A percentile compares a stretch with the other conserved stretches of the same genome.
Conservation (phyloP, 2,797 vertebrate genomes). For the Scarus forsteni region DNA sequence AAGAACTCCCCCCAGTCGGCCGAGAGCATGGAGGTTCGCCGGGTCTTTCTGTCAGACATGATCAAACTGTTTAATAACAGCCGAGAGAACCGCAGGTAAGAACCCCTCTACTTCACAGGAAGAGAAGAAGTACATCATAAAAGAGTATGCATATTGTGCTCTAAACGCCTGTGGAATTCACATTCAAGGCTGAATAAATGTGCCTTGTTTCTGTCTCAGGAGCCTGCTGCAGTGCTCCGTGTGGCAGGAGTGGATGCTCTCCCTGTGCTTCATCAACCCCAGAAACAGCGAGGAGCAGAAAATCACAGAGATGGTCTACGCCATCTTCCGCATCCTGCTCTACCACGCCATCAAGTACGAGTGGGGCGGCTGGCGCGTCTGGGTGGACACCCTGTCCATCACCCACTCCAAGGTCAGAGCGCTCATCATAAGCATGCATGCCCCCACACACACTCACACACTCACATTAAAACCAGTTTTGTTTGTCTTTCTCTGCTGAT, state of each 20-base stretch:
- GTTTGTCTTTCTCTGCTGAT: slow-evolving; percentile 51
- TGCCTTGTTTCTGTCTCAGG: slow-evolving; percentile 75
- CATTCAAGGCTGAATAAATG: background rate
- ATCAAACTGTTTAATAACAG: slow-evolving; percentile 99
- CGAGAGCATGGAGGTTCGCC: slow-evolving; percentile 93
- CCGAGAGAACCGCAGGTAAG: slow-evolving; percentile 96
- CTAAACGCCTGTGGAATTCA: slow-evolving; percentile 5
- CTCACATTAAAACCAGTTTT: slow-evolving; percentile 24
- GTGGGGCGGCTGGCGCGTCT: slow-evolving; percentile 99
- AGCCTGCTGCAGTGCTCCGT: slow-evolving; percentile 98
- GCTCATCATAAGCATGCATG: slow-evolving; percentile 52
- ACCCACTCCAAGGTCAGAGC: slow-evolving; percentile 96
- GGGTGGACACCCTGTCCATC: slow-evolving; percentile 98
- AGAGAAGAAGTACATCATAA: slow-evolving; percentile 1
- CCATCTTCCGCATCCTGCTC: slow-evolving; percentile 97
- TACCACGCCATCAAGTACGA: slow-evolving; percentile 99
- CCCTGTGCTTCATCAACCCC: slow-evolving; percentile 94
- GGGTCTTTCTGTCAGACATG: slow-evolving; percentile 98
- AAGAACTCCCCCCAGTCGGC: slow-evolving; percentile 88
- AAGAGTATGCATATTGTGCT: background rate
- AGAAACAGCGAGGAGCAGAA: slow-evolving; percentile 95
- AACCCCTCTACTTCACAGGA: slow-evolving; percentile 8
- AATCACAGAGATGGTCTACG: slow-evolving; percentile 98
- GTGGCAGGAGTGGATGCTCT: slow-evolving; percentile 99
- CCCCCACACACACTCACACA: background rate